phyloP scores from a whole-genome alignment of 2,888 invertebrate species.

The Parasteatoda lunata region DNA sequence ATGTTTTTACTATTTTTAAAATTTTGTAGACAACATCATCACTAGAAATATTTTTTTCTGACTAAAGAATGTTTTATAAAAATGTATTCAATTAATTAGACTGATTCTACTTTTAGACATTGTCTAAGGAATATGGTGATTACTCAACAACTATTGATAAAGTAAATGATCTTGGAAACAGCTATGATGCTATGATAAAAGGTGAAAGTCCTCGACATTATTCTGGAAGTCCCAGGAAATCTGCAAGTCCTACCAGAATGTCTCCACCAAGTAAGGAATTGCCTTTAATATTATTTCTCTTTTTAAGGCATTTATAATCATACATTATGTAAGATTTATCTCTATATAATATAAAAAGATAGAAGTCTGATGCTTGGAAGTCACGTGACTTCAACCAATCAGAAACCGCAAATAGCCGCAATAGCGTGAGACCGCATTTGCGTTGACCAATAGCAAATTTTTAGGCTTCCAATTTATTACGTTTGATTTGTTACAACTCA shows the following conservation, averaged over 20 bases:
- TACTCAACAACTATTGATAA: constrained; percentile 90
- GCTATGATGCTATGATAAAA: constrained; percentile 87
- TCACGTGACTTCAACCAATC: too few species aligned
- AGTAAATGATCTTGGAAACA: constrained; percentile 89
- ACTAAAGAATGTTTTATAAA: neutral
- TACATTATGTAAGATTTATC: too few species aligned
- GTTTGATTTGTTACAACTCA: too few species aligned
- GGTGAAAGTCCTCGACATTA: constrained; percentile 88
- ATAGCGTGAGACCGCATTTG: too few species aligned
- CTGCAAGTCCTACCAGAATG: constrained; percentile 75
- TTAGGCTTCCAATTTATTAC: too few species aligned
- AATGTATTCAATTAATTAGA: neutral
- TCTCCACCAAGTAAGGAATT: constrained; percentile 68
- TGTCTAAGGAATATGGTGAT: constrained; percentile 91
- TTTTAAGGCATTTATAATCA: too few species aligned
- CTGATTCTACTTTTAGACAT: constrained; percentile 77
- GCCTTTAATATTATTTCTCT: too few species aligned
- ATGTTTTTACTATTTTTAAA: neutral
- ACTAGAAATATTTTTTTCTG: too few species aligned
- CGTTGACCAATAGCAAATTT: too few species aligned
- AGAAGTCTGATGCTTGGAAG: too few species aligned
- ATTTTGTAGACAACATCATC: neutral
- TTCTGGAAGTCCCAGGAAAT: constrained; percentile 86
- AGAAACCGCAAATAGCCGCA: too few species aligned
- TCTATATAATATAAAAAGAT: too few species aligned